Base-by-base conservation (phyloP, 2,113 vertebrate species). In the Elgaria multicarinata region DNA sequence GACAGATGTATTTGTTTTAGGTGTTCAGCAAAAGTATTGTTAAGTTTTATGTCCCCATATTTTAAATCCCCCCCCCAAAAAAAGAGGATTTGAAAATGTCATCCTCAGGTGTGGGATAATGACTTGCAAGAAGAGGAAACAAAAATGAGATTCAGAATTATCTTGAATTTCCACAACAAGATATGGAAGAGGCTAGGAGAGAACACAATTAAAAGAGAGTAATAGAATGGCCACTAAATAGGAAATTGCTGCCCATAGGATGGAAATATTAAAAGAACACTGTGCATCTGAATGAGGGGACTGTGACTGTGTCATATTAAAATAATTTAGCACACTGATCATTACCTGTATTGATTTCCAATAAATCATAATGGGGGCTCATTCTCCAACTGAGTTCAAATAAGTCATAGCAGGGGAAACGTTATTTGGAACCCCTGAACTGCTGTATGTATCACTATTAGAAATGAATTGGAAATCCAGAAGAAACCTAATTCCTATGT, bases 121-220 rank as follows among this genome's bases (percentile, higher is more conserved):
- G 93, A 85, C 84, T 33, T 62, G 10, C 14, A 36, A 39, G 39
- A 75, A 62, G 71, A 39, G 53, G 46, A 71, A 46, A 62, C 31
- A 14, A 76, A 0, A 16, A 81, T 58, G 67, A 86, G 53, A 64
- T 9, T 88, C 87, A 69, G n/a, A 80, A 39, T 10, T 12, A 36
- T 85, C 31, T 85, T 88, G 72, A 85, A 82, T 64, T 87, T 33
- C 76, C 33, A 72, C 50, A 58, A 79, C 71, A 78, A 69, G 33
- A n/a, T 78, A 31, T 79, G 66, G 39, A n/a, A 1, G 81, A 93
- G 0, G 14, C 20, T 66, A 83, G 50, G 77, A 86, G n/a, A 62
- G 62, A 83, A 64, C 64, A 26, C 33, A 55, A n/a, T 28, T 84
- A 55, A 79, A 18, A 64, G 22, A 86, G 81, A 78, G 39, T 53